These are phyloP conservation scores for Drosophila histrio DNA, from an alignment of 2,888 invertebrate species.

Conservation along the genomic window DNA sequence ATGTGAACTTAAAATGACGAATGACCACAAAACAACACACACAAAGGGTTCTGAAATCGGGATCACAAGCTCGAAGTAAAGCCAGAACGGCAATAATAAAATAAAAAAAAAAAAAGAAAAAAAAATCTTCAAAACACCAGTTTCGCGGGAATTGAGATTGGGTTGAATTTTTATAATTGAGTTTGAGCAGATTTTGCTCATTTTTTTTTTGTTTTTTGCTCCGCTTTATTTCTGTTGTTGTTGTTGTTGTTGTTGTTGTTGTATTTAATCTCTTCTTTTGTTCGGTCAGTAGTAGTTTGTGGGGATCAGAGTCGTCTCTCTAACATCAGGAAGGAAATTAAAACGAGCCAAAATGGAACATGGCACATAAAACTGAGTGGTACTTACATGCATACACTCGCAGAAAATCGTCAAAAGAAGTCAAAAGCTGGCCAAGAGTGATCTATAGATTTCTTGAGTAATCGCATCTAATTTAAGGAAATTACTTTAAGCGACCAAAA, in stretches of 20 bases:
- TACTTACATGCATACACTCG: slow-evolving; percentile 9
- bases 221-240: slow-evolving; percentile 5
- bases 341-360: slow-evolving; percentile 36
- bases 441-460: background rate
- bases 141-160: slow-evolving; percentile 79
- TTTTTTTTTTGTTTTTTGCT: slow-evolving; percentile 6
- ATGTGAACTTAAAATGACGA: slow-evolving; percentile 70
- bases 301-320: slow-evolving; percentile 24
- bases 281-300: slow-evolving; percentile 20
- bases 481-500: background rate
- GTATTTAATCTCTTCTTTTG: slow-evolving; percentile 56
- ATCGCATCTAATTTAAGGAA: background rate
- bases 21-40: slow-evolving; percentile 69
- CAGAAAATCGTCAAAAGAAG: background rate
- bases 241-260: slow-evolving; percentile 9
- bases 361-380: slow-evolving; percentile 15
- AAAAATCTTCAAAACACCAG: slow-evolving; percentile 49
- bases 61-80: slow-evolving; percentile 53
- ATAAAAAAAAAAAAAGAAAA: slow-evolving; percentile 12
- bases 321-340: slow-evolving; percentile 43
- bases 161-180: slow-evolving; percentile 76
- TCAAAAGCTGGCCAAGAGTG: background rate
- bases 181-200: slow-evolving; percentile 58
- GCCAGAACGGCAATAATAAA: slow-evolving; percentile 63
- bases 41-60: slow-evolving; percentile 60